Percentiles rank a stretch among this genome's conserved stretches.
phyloP scores from a whole-genome alignment of 2,888 invertebrate genomes.

The Phytoseiulus persimilis region DNA sequence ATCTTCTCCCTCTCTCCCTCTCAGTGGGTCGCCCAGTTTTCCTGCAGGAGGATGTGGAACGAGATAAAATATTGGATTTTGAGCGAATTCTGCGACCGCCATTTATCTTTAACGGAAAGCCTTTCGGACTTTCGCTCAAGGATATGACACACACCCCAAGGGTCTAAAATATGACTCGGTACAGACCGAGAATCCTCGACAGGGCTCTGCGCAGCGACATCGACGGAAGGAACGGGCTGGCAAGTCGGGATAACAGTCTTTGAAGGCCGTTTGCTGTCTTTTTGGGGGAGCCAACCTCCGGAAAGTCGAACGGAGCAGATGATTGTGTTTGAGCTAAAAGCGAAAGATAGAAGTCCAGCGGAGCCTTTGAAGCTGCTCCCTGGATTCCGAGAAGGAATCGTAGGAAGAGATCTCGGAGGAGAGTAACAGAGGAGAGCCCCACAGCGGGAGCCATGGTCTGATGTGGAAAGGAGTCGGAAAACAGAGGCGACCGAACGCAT shows the following conservation, averaged over 20 bases:
- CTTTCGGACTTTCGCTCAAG: background rate
- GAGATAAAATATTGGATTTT: slow-evolving; percentile 5
- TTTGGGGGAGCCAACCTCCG: background rate
- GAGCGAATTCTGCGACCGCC: slow-evolving; percentile 5
- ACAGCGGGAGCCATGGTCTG: too few relatives aligned
- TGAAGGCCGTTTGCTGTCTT: background rate
- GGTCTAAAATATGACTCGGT: background rate
- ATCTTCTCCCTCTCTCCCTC: background rate
- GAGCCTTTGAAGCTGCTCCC: too few relatives aligned
- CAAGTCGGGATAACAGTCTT: background rate
- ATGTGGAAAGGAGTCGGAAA: too few relatives aligned
- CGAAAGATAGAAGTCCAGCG: background rate
- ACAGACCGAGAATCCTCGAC: background rate
- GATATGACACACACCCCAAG: background rate
- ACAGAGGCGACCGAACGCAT: background rate
- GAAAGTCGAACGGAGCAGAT: background rate
- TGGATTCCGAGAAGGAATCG: too few relatives aligned
- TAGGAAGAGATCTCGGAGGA: too few relatives aligned
- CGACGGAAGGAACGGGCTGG: background rate
- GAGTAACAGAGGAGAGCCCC: too few relatives aligned
- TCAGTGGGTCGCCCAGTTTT: background rate
- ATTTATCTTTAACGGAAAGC: slow-evolving; percentile 5
- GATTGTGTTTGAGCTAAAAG: background rate
- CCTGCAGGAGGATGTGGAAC: background rate
- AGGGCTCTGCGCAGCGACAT: background rate